These are phyloP conservation scores for Temnothorax nylanderi DNA, from an alignment of 1,140 invertebrate species.

Conservation along the genomic window DNA sequence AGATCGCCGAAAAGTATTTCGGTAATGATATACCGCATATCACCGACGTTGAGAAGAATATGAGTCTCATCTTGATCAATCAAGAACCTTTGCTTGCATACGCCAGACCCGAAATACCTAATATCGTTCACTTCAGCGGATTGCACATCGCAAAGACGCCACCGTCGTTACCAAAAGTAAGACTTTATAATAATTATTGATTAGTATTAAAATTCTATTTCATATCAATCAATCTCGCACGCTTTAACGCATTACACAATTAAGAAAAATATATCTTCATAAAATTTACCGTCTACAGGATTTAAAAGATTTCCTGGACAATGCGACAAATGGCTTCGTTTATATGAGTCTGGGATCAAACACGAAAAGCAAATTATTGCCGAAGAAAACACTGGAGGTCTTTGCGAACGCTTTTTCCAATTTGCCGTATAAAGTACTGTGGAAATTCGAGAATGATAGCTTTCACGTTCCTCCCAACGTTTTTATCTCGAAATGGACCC, in stretches of 20 bases:
- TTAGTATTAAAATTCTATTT: slow-evolving; percentile 3
- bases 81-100: slow-evolving; percentile 85
- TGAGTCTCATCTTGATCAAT: slow-evolving; percentile 45
- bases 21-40: slow-evolving; percentile 42
- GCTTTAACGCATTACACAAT: background rate
- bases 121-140: slow-evolving; percentile 85
- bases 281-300: slow-evolving; percentile 75
- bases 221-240: background rate
- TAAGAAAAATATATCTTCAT: background rate
- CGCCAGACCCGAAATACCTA: slow-evolving; percentile 86
- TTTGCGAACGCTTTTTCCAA: slow-evolving; percentile 85
- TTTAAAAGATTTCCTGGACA: slow-evolving; percentile 82
- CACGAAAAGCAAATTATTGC: slow-evolving; percentile 78
- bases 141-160: slow-evolving; percentile 81
- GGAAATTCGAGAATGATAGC: slow-evolving; percentile 74
- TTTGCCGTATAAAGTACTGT: slow-evolving; percentile 77
- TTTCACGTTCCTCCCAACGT: slow-evolving; percentile 74
- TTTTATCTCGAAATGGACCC: slow-evolving; percentile 79
- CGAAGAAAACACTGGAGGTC: slow-evolving; percentile 59
- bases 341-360: slow-evolving; percentile 87
- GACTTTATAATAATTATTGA: background rate
- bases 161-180: slow-evolving; percentile 74
- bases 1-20: slow-evolving; percentile 39
- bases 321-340: slow-evolving; percentile 85
- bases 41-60: slow-evolving; percentile 38